A percentile compares a stretch with the other conserved stretches of the same genome.
phyloP scores from a whole-genome alignment of 2,797 vertebrate genomes.

The Natrix natrix region DNA sequence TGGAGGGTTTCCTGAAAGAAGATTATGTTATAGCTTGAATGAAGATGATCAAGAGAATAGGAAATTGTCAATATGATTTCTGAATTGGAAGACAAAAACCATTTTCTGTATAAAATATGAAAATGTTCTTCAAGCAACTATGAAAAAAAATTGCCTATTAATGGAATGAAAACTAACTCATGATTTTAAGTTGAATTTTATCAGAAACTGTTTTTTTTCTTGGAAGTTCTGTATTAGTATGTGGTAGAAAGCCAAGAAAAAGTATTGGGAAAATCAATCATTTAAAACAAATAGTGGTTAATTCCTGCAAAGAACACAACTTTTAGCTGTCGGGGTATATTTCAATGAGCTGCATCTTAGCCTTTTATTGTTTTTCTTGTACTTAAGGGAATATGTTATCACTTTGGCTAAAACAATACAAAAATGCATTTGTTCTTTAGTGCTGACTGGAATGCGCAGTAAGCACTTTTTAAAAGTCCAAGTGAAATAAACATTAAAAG shows the following conservation, averaged over 20 bases:
- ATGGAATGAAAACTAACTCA: not conserved
- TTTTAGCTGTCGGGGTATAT: not conserved
- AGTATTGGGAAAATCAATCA: not conserved
- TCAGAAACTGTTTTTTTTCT: not conserved
- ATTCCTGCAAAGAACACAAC: not conserved
- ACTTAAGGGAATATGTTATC: constrained; percentile 22
- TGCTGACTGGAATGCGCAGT: constrained; percentile 7
- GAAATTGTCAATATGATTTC: not conserved
- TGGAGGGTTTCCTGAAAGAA: not conserved
- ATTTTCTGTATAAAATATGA: not conserved
- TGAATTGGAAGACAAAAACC: not conserved
- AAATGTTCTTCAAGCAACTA: not conserved
- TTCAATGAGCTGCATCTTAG: not conserved
- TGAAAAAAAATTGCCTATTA: not conserved
- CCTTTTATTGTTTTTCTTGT: constrained; percentile 8
- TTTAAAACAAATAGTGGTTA: not conserved
- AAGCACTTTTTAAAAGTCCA: constrained; percentile 9
- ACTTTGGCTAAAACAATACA: constrained; percentile 12
- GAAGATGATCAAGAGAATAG: not conserved
- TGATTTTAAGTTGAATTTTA: not conserved
- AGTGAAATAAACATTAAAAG: constrained; percentile 17
- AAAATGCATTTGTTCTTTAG: constrained; percentile 14
- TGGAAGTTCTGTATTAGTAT: not conserved
- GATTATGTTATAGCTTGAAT: not conserved
- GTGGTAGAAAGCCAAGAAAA: not conserved